These are phyloP conservation scores for Donacobius atricapilla DNA, from an alignment of 2,113 vertebrate genomes.

Conservation along the genomic window DNA sequence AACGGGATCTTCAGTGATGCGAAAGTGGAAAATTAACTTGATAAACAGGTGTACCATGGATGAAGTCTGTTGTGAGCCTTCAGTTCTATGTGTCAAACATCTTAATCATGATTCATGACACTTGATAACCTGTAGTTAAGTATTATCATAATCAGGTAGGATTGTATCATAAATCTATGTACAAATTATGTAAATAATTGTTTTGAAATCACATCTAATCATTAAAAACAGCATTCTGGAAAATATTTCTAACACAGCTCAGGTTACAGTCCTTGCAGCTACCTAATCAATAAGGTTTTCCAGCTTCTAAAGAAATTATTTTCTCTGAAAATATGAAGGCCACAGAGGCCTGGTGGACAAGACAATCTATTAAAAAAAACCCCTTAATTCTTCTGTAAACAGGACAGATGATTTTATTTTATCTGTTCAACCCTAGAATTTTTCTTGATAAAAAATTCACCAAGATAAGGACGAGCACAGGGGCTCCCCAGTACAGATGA, in stretches of 20 bases:
- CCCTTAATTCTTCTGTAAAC: not conserved
- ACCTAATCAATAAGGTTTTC: not conserved
- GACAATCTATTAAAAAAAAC: not conserved
- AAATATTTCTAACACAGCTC: not conserved
- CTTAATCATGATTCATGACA: not conserved
- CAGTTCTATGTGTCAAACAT: not conserved
- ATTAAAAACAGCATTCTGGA: not conserved
- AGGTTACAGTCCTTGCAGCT: not conserved
- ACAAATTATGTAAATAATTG: conserved; percentile 26
- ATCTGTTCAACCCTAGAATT: not conserved
- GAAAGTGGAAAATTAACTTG: not conserved
- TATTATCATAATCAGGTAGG: not conserved
- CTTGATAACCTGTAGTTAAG: conserved; percentile 4
- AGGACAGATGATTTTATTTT: not conserved
- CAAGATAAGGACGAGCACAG: not conserved
- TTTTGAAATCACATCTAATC: conserved; percentile 7
- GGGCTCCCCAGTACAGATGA: not conserved
- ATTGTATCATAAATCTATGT: not conserved
- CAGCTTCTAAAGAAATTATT: not conserved
- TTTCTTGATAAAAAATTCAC: not conserved
- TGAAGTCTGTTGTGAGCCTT: not conserved
- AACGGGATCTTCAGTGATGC: no score
- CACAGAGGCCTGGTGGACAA: not conserved
- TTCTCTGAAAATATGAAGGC: not conserved
- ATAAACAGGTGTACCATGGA: not conserved